A percentile compares a stretch with the other conserved stretches of the same genome.
phyloP scores from a whole-genome alignment of 2,888 invertebrate genomes.

The Xanthorhoe designata region DNA sequence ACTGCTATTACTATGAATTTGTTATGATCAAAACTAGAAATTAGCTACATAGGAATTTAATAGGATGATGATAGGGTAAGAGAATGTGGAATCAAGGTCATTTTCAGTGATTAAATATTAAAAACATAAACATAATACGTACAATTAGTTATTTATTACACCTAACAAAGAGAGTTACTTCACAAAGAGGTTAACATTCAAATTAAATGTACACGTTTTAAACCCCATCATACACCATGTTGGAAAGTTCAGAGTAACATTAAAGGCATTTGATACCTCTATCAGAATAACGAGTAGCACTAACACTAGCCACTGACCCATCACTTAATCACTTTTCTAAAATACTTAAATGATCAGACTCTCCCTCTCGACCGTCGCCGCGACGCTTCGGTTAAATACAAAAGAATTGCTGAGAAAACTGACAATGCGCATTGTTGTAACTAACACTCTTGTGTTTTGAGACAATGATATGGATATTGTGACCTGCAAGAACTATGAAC shows the following conservation, averaged over 20 bases:
- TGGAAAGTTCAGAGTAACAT: slow-evolving; percentile 17
- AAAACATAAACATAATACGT: neutral
- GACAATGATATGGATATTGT: slow-evolving; percentile 28
- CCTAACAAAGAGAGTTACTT: slow-evolving; percentile 7
- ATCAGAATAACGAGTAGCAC: slow-evolving; percentile 15
- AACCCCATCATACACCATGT: slow-evolving; percentile 18
- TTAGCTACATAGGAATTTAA: no score
- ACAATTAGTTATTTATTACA: slow-evolving; percentile 11
- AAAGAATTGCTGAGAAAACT: slow-evolving; percentile 29
- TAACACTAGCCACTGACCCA: slow-evolving; percentile 13
- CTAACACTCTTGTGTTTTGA: slow-evolving; percentile 45
- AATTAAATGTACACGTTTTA: slow-evolving; percentile 19
- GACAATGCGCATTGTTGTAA: slow-evolving; percentile 34
- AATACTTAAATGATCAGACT: neutral
- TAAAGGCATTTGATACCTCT: slow-evolving; percentile 27
- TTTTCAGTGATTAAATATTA: neutral
- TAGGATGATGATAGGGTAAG: no score
- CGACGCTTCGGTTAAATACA: slow-evolving; percentile 19
- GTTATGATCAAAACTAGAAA: no score
- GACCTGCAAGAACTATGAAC: slow-evolving; percentile 17
- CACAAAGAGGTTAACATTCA: slow-evolving; percentile 11
- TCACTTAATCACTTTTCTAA: slow-evolving; percentile 12
- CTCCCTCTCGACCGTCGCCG: slow-evolving; percentile 2
- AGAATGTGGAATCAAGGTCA: no score
- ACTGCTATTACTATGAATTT: no score